phyloP scores from a whole-genome alignment of 2,888 invertebrate species.

The Margaritifera margaritifera region DNA sequence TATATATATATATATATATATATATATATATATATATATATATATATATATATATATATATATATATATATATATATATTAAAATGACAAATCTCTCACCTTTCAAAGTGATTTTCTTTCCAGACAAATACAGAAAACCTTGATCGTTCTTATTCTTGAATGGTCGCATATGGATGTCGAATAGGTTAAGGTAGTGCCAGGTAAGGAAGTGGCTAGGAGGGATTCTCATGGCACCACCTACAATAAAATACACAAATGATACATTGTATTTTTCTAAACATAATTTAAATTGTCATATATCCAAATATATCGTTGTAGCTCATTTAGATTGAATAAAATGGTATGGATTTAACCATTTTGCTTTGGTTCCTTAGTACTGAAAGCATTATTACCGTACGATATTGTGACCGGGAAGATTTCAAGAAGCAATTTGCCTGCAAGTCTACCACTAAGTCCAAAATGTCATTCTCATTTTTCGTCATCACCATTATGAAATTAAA shows the following conservation, averaged over 20 bases:
- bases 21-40: constrained; percentile 7
- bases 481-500: too few relatives aligned
- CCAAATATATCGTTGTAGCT: too few relatives aligned
- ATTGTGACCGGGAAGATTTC: too few relatives aligned
- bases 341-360: too few relatives aligned
- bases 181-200: constrained; percentile 25
- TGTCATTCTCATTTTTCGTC: too few relatives aligned
- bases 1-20: constrained; percentile 8
- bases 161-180: constrained; percentile 15
- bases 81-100: constrained; percentile 9
- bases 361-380: too few relatives aligned
- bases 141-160: constrained; percentile 29
- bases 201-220: constrained; percentile 33
- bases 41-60: constrained; percentile 8
- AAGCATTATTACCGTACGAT: too few relatives aligned
- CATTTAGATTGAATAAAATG: not conserved
- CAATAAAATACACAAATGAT: not conserved
- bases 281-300: too few relatives aligned
- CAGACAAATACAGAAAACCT: constrained; percentile 26
- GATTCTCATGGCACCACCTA: constrained; percentile 38
- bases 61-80: not conserved
- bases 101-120: constrained; percentile 23
- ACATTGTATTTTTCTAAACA: not conserved
- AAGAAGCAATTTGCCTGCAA: too few relatives aligned
- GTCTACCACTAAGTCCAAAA: too few relatives aligned